Percentiles rank a stretch among this genome's conserved stretches.
These are phyloP conservation scores for Spisula subtruncata DNA, from an alignment of 2,888 invertebrate genomes.

Conservation along the genomic window DNA sequence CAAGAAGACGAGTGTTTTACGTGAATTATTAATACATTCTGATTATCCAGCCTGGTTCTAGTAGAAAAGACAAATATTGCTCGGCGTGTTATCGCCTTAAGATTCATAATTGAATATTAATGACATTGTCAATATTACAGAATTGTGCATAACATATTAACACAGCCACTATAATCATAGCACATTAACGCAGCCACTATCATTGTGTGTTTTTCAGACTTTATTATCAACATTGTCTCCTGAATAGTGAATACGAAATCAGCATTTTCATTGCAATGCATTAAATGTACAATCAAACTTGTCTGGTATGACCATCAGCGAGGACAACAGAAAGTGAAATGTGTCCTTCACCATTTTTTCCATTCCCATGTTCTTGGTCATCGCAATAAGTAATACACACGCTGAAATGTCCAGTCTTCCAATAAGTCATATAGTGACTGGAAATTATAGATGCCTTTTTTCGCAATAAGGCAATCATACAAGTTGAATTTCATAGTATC, in stretches of 20 bases:
- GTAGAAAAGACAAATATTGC: background rate
- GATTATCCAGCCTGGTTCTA: background rate
- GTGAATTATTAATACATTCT: background rate
- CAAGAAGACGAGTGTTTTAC: background rate
- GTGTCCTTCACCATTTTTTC: too few species aligned
- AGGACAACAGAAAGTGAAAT: too few species aligned
- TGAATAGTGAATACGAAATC: background rate
- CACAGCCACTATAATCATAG: background rate
- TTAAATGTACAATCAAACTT: too few species aligned
- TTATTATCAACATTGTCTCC: background rate
- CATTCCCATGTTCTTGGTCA: too few species aligned
- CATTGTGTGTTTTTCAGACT: background rate
- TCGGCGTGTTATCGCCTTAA: background rate
- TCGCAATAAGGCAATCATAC: too few species aligned
- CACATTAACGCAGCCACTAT: background rate
- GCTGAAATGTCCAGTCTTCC: too few species aligned
- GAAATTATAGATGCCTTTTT: too few species aligned
- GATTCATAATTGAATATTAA: conserved; percentile 3
- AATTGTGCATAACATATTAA: background rate
- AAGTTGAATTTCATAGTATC: too few species aligned
- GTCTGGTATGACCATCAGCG: too few species aligned
- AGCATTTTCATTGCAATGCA: background rate
- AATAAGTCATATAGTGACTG: too few species aligned
- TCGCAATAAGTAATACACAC: too few species aligned
- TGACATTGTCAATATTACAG: background rate